Evolutionary conservation across 2,113 vertebrate genomes (phyloP), one percentile per base, ranked within the genome.

Genomic region (Cervus canadensis): DNA sequence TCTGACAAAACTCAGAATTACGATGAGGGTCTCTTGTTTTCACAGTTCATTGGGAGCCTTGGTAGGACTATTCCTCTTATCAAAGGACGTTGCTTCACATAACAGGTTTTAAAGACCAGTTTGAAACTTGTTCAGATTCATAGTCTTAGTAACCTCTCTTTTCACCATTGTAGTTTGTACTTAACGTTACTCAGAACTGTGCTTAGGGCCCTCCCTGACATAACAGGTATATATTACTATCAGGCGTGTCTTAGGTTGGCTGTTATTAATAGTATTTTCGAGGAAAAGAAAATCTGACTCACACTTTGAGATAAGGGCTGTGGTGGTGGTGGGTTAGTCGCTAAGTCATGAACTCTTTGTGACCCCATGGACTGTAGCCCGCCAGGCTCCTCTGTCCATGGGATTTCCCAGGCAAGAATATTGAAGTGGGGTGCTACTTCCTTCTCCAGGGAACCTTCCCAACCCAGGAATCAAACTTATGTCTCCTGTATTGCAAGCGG

Each of bases 1-100:
- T 14, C 43, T 48, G 2, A 16, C 5, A 23, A 86, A 64, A 76
- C 71, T 92, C 26, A 74, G 84, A 97, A 94, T 96, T 71, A 57
- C 15, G 36, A 74, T 84, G 81, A 95, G 40, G 33, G n/a, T 36
- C 88, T 52, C 25, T 48, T 82, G 48, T 86, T 97, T 95, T 87
- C 82, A 64, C 91, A 92, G 81, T 78, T 92, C 60, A 26, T 28
- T 82, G 45, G 81, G 86, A 96, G 62, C 54, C 82, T 93, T 95
- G n/a, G 10, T 54, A 40, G 40, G 40, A 5, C 40, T 40, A 3
- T 60, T 91, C 50, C 45, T 85, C 25, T 50, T n/a, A 43, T 43
- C 40, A 79, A 81, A 96, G 25, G 62, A 50, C 8, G 71, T 67
- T 93, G 82, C 28, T 78, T 59, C 40, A 14, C 23, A 10, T 82